phyloP scores from a whole-genome alignment of 2,888 invertebrate genomes.

The Hartigia nigra region DNA sequence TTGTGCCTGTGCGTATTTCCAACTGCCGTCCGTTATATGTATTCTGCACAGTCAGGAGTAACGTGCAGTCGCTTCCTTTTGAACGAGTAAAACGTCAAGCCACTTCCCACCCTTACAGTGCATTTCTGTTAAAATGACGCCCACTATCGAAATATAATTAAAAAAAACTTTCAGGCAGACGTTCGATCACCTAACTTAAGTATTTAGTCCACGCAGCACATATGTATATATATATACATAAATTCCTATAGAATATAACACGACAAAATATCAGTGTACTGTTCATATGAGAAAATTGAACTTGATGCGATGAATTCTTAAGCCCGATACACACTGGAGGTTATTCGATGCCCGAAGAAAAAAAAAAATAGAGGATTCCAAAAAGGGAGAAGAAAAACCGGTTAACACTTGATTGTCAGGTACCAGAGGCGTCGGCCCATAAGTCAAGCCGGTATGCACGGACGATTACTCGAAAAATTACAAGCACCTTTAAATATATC shows the following conservation, averaged over 20 bases:
- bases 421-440: neutral
- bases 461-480: neutral
- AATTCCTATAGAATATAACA: neutral
- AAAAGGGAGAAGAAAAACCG: neutral
- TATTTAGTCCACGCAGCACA: neutral
- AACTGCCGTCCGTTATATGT: neutral
- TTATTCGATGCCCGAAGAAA: neutral
- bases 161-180: neutral
- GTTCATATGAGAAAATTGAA: neutral
- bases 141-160: neutral
- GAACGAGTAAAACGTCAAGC: conserved; percentile 1
- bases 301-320: neutral
- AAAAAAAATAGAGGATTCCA: neutral
- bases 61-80: conserved; percentile 3
- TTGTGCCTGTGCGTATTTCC: neutral
- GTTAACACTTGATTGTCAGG: neutral
- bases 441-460: neutral
- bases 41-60: neutral
- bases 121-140: neutral
- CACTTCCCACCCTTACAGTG: neutral
- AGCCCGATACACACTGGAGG: neutral
- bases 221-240: neutral
- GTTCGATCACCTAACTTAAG: neutral
- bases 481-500: neutral
- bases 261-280: neutral